These are phyloP conservation scores for Hyles euphorbiae DNA, from an alignment of 1,140 invertebrate genomes.

Conservation along the genomic window DNA sequence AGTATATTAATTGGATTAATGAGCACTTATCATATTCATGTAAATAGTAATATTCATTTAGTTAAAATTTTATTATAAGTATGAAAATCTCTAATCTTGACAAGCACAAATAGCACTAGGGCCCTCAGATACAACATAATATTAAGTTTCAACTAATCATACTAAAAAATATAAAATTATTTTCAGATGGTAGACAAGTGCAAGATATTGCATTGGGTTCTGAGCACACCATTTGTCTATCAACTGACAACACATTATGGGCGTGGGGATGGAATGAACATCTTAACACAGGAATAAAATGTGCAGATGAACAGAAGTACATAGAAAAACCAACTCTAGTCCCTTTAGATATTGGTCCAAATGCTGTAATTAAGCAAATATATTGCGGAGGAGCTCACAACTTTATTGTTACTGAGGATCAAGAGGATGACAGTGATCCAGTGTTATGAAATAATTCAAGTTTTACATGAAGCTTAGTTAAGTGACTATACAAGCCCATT, in stretches of 20 bases:
- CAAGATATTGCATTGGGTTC: constrained; percentile 82
- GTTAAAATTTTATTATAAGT: background rate
- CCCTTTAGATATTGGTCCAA: constrained; percentile 30
- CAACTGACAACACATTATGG: constrained; percentile 77
- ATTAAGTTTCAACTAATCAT: no score
- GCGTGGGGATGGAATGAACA: constrained; percentile 97
- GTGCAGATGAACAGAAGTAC: constrained; percentile 79
- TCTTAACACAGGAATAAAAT: constrained; percentile 87
- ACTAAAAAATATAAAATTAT: background rate
- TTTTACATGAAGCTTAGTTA: background rate
- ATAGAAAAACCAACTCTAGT: constrained; percentile 63
- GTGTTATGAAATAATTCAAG: no score
- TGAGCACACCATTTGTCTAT: constrained; percentile 84
- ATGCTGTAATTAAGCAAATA: constrained; percentile 40
- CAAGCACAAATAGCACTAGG: no score
- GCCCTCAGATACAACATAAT: no score
- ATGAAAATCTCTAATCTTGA: no score
- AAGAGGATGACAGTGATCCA: background rate
- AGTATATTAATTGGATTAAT: no score
- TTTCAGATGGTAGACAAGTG: constrained; percentile 66
- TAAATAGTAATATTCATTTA: no score
- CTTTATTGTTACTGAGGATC: constrained; percentile 49
- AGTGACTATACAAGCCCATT: background rate
- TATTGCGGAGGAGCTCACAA: constrained; percentile 68
- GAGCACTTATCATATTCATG: no score